Conservation (phyloP, 1,140 invertebrate species). For the Drosophila teissieri region DNA sequence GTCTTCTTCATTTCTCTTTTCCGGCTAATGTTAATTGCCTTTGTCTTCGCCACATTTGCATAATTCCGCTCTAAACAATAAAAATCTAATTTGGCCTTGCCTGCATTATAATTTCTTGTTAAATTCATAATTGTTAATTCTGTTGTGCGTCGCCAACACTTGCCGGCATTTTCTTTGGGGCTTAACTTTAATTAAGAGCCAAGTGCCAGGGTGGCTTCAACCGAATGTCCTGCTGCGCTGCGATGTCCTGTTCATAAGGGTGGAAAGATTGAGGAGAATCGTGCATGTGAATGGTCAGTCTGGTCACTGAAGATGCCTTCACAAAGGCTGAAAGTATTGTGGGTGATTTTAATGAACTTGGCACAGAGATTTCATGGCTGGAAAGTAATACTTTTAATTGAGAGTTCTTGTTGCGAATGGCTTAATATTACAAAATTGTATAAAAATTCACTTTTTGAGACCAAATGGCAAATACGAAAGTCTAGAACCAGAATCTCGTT, state of each 20-base stretch:
- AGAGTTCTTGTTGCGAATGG: not conserved
- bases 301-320: slow-evolving; percentile 21
- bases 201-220: slow-evolving; percentile 55
- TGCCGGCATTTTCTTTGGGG: slow-evolving; percentile 58
- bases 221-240: slow-evolving; percentile 5
- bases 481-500: no score
- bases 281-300: slow-evolving; percentile 51
- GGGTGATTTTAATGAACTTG: slow-evolving; percentile 32
- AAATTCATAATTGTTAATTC: slow-evolving; percentile 83
- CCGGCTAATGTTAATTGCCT: slow-evolving; percentile 66
- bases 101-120: slow-evolving; percentile 82
- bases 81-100: slow-evolving; percentile 77
- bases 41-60: slow-evolving; percentile 75
- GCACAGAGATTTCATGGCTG: not conserved
- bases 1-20: slow-evolving; percentile 5
- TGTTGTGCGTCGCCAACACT: slow-evolving; percentile 50
- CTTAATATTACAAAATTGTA: no score
- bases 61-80: slow-evolving; percentile 84
- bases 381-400: slow-evolving; percentile 1
- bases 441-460: no score
- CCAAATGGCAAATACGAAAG: no score
- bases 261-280: slow-evolving; percentile 41
- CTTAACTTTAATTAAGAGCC: slow-evolving; percentile 84
- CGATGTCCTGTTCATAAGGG: slow-evolving; percentile 20
- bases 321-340: slow-evolving; percentile 23